Conservation (phyloP, 2,888 invertebrate species). For the Thyatira batis region DNA sequence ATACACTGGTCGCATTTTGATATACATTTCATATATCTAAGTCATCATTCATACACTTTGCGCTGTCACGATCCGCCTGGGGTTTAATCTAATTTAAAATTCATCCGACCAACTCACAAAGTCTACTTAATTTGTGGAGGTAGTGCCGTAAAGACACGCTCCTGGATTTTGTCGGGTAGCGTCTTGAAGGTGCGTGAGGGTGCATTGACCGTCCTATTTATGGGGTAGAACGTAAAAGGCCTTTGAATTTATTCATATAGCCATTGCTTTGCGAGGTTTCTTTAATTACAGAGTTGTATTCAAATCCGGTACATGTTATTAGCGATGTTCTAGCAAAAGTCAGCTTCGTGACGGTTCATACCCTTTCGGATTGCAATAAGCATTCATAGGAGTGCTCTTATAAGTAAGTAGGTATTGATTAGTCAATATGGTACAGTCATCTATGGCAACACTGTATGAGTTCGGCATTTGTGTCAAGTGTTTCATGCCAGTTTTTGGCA, state of each 20-base stretch:
- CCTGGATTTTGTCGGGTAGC: conserved; percentile 54
- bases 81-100: conserved; percentile 78
- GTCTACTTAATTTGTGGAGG: conserved; percentile 55
- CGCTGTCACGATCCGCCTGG: conserved; percentile 73
- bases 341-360: conserved; percentile 27
- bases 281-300: conserved; percentile 40
- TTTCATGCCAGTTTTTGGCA: not conserved
- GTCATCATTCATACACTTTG: conserved; percentile 78
- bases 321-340: conserved; percentile 29
- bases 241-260: conserved; percentile 51
- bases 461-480: not conserved
- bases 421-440: not conserved
- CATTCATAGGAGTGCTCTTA: conserved; percentile 20
- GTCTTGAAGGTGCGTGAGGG: conserved; percentile 64
- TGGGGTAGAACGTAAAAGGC: conserved; percentile 38
- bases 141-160: conserved; percentile 38
- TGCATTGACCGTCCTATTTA: conserved; percentile 73
- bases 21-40: conserved; percentile 44
- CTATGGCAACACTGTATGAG: not conserved
- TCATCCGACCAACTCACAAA: conserved; percentile 67
- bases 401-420: conserved; percentile 10
- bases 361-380: conserved; percentile 19
- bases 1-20: conserved; percentile 37
- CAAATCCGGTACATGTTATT: conserved; percentile 26
- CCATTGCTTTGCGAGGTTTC: conserved; percentile 36